Conservation (phyloP, 2,888 invertebrate genomes). For the Gasteruption jaculator region DNA sequence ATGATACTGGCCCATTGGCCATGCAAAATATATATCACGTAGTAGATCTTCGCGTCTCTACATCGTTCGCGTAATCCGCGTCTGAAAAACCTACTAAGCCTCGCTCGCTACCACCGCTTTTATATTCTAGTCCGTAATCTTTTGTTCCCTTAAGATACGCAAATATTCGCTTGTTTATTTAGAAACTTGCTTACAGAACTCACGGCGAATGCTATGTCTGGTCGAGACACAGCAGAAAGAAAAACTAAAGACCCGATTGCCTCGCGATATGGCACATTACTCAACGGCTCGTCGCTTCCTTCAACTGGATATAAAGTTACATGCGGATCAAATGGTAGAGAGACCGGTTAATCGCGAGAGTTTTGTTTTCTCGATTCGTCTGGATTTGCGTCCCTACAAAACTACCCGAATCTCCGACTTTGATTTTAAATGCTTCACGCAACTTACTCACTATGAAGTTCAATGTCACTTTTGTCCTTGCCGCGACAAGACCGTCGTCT, state of each 20-base stretch:
- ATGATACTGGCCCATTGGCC: slow-evolving; percentile 11
- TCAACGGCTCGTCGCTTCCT: background rate
- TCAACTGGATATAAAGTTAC: slow-evolving; percentile 6
- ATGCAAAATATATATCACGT: slow-evolving; percentile 11
- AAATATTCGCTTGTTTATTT: slow-evolving; percentile 10
- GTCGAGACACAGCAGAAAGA: slow-evolving; percentile 19
- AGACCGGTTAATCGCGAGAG: slow-evolving; percentile 8
- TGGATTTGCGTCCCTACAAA: slow-evolving; percentile 22
- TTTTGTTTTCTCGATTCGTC: slow-evolving; percentile 7
- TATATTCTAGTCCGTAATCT: slow-evolving; percentile 11
- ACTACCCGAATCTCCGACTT: slow-evolving; percentile 15
- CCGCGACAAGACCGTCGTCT: slow-evolving; percentile 11
- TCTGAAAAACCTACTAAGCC: slow-evolving; percentile 10
- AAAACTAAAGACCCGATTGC: slow-evolving; percentile 25
- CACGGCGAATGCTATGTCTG: slow-evolving; percentile 18
- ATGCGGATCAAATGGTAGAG: slow-evolving; percentile 11
- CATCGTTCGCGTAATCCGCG: too few relatives aligned
- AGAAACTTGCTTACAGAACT: slow-evolving; percentile 11
- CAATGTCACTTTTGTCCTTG: slow-evolving; percentile 6
- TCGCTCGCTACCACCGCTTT: slow-evolving; percentile 14
- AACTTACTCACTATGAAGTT: slow-evolving; percentile 10
- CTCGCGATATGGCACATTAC: slow-evolving; percentile 23
- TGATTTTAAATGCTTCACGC: slow-evolving; percentile 21
- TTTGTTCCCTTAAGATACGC: slow-evolving; percentile 10
- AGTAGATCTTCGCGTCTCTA: slow-evolving; percentile 2